Evolutionary conservation across 2,888 invertebrate genomes (phyloP), one percentile per base, ranked within the genome.

Genomic region (Machimus rusticus): DNA sequence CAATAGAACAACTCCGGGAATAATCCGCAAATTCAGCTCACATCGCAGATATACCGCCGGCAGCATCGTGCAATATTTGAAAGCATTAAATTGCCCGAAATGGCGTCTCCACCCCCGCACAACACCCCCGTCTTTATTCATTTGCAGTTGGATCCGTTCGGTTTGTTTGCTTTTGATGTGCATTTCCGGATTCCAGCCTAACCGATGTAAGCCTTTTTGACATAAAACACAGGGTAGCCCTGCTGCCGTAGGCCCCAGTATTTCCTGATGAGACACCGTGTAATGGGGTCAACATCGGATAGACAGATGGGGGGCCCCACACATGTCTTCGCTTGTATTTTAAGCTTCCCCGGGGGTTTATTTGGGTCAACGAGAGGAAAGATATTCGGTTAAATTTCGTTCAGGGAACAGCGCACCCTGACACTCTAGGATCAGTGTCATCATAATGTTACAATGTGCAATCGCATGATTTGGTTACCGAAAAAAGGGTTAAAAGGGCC

Each of bases 161-260:
- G 78, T 78, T 78, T 78, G 43, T 23, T 23, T 39, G 39, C 43
- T n/a, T 78, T 78, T 78, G 37, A 78, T 43, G 39, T 78, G 43
- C 78, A 78, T 78, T 78, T 43, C 78, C 39, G 78, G 23, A 78
- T 78, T 78, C 43, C 23, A 78, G 39, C 43, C 78, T 43, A 78
- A 23, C 43, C 78, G 43, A 78, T 78, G 78, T 78, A 37, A 78
- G 39, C 78, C 78, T 39, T 34, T 78, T 78, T 78, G 78, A 78
- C 78, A 23, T 78, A 39, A 78, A 78, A 39, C 39, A 43, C 39
- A 66, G 66, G 19, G 66, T 16, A 19, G 66, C 28, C 19, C n/a
- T 23, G 57, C 8, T 23, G 57, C 51, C 51, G 6, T 51, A 6
- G 51, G 12, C 43, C 43, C 43, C 16, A 46, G 55, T 19, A 55